These are phyloP conservation scores for Hemaris fuciformis DNA, from an alignment of 2,888 invertebrate species.

Conservation along the genomic window DNA sequence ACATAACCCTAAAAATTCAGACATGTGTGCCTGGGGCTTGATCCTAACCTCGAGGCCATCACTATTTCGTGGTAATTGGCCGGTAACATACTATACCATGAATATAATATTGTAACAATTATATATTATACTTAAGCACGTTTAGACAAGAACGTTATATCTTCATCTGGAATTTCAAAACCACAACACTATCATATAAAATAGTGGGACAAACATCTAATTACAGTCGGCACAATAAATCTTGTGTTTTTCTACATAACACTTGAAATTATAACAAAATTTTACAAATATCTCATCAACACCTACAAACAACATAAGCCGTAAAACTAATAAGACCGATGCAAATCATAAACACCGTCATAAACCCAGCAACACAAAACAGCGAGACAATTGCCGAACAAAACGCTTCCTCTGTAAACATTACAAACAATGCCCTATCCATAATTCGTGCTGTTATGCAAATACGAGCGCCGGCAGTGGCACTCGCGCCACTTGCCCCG, in stretches of 20 bases:
- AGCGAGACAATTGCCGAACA: not conserved
- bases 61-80: too few species aligned
- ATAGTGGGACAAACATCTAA: too few species aligned
- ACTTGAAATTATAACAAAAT: too few species aligned
- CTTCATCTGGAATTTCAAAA: too few species aligned
- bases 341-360: not conserved
- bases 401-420: not conserved
- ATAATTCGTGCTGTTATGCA: constrained; percentile 42
- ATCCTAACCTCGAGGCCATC: too few species aligned
- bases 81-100: too few species aligned
- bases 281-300: not conserved
- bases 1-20: too few species aligned
- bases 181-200: too few species aligned
- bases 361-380: not conserved
- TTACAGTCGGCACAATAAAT: not conserved
- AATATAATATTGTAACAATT: too few species aligned
- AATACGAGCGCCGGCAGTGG: constrained; percentile 26
- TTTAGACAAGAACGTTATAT: too few species aligned
- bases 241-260: not conserved
- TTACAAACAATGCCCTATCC: constrained; percentile 28
- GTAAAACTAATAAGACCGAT: not conserved
- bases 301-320: not conserved
- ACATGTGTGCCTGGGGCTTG: too few species aligned
- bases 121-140: too few species aligned
- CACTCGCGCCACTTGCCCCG: constrained; percentile 2